Evolutionary conservation across 2,113 vertebrate species (phyloP).

Genomic region (Neodontobutis hainanensis): DNA sequence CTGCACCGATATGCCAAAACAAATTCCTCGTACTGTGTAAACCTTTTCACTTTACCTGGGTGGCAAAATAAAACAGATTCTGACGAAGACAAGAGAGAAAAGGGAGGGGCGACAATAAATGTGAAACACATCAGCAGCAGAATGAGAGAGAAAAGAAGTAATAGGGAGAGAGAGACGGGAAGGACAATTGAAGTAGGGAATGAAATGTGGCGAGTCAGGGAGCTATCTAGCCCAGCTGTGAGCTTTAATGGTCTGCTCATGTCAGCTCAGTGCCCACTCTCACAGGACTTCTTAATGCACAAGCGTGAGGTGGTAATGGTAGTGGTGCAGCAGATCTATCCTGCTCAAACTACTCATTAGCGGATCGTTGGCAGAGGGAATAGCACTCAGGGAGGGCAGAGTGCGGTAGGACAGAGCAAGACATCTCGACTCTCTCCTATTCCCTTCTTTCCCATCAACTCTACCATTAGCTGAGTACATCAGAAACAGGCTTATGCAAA

Average conservation of each 20-base stretch:
- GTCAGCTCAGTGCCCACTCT: conserved; percentile 64
- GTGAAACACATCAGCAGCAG: conserved; percentile 31
- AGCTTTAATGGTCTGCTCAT: conserved; percentile 62
- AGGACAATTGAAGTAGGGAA: conserved; percentile 15
- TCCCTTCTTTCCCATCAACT: conserved; percentile 51
- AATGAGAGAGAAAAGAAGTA: conserved; percentile 17
- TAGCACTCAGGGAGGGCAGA: conserved; percentile 59
- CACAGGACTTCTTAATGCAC: conserved; percentile 52
- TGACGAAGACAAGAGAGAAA: conserved; percentile 1
- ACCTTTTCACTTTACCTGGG: too few species aligned
- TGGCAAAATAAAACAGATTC: not conserved
- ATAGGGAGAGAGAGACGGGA: conserved; percentile 16
- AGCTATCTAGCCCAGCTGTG: conserved; percentile 39
- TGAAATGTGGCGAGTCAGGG: conserved; percentile 58
- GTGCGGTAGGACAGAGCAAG: conserved; percentile 56
- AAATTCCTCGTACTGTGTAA: too few species aligned
- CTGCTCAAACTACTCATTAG: conserved; percentile 70
- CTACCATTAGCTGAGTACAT: conserved; percentile 51
- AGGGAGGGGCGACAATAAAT: conserved; percentile 10
- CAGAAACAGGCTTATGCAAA: conserved; percentile 38
- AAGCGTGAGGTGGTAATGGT: conserved; percentile 56
- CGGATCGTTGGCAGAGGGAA: conserved; percentile 62
- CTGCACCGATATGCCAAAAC: too few species aligned
- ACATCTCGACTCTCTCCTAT: conserved; percentile 6
- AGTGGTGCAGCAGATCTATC: conserved; percentile 60